These are phyloP conservation scores for Pipistrellus pipistrellus DNA, from an alignment of 2,797 vertebrate genomes.

Conservation along the genomic window DNA sequence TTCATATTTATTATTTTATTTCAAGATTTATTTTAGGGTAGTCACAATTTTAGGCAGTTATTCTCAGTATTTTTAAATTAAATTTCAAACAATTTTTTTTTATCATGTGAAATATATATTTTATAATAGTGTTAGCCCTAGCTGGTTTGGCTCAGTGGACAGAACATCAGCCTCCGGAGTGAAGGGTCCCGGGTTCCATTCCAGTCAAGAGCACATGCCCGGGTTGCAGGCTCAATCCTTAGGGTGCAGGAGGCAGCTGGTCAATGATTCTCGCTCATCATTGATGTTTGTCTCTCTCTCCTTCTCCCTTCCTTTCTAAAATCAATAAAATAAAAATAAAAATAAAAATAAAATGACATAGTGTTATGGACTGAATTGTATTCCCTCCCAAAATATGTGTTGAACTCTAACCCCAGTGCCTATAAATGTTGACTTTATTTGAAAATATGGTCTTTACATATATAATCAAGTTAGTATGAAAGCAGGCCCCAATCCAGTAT, in stretches of 20 bases:
- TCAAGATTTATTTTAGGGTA: constrained; percentile 24
- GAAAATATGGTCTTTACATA: background rate
- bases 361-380: background rate
- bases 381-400: background rate
- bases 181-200: no score
- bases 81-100: constrained; percentile 51
- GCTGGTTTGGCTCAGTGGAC: no score
- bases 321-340: no score
- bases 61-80: constrained; percentile 26
- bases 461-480: background rate
- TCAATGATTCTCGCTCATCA: no score
- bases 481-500: background rate
- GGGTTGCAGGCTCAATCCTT: background rate
- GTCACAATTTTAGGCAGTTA: constrained; percentile 44
- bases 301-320: no score
- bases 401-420: background rate
- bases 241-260: no score
- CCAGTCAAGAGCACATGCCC: background rate
- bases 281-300: no score
- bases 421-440: background rate
- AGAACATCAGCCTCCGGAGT: no score
- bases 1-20: constrained; percentile 24
- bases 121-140: background rate
- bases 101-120: constrained; percentile 19
- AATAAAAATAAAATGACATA: background rate